Percentiles rank a stretch among this genome's conserved stretches.
Conservation (phyloP, 2,113 vertebrate genomes). For the Halichoerus grypus region DNA sequence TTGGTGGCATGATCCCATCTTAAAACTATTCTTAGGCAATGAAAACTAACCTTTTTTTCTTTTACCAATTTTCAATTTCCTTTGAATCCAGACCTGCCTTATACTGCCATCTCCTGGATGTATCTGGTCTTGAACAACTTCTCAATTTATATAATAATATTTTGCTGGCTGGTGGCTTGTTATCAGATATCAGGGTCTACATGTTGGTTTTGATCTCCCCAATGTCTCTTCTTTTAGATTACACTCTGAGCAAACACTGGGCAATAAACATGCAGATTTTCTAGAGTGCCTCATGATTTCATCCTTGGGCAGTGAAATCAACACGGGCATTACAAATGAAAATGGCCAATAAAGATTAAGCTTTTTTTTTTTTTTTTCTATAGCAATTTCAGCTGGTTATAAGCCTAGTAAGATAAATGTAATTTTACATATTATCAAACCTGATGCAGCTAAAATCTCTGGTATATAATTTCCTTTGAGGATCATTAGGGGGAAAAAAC, state of each 20-base stretch:
- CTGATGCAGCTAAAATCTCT: neutral
- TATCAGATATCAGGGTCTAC: neutral
- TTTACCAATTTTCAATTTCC: neutral
- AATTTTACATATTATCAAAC: constrained; percentile 33
- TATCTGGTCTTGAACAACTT: neutral
- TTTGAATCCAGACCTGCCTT: constrained; percentile 57
- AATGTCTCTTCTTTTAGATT: neutral
- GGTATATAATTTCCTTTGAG: neutral
- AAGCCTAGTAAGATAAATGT: neutral
- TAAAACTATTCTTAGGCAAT: neutral
- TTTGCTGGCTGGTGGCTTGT: neutral
- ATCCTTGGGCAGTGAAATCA: neutral
- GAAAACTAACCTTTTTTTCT: neutral
- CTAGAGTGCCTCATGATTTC: neutral
- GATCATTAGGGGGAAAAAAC: neutral
- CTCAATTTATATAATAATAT: neutral
- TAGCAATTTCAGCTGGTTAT: neutral
- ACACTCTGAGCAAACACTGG: neutral
- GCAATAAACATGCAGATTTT: neutral
- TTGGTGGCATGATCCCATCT: neutral
- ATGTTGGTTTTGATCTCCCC: neutral
- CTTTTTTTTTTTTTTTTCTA: neutral
- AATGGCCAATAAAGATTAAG: neutral
- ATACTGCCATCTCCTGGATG: constrained; percentile 82
- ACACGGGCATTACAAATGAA: neutral